Evolutionary conservation across 2,888 invertebrate species (phyloP), one percentile per base, ranked within the genome.

Genomic region (Diabrotica balteata): DNA sequence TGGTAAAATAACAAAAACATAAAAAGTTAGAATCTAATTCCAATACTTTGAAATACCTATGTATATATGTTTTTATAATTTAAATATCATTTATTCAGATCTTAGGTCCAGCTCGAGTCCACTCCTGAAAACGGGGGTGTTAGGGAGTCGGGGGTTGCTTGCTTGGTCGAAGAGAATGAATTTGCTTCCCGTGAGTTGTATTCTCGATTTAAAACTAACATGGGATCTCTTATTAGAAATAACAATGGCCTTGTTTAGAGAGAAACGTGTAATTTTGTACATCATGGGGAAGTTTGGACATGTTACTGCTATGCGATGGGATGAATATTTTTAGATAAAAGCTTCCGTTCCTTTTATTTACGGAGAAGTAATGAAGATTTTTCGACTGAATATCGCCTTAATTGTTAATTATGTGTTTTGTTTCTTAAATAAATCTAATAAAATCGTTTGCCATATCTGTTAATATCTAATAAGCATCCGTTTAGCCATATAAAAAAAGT

Each of bases 161-260:
- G 55, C 11, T 44, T 57, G 45, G 55, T 57, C 6, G 55, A 45
- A 58, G 64, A 64, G 52, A 59, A 64, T 58, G 63, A 66, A 69
- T 69, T 66, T 69, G 66, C 69, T 69, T 66, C 66, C 66, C 69
- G 69, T 69, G 69, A 66, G 67, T 61, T 70, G 68, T 63, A 63
- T 63, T 63, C 69, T 72, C 73, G 67, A 72, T 75, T 75, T 75
- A 73, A 75, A 73, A 75, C 72, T 72, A 75, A 75, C 75, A 72
- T 53, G 54, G 63, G 59, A 67, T 67, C 67, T 63, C 63, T 63
- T 67, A 63, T 58, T 59, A 63, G 67, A 54, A 67, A 63, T 63
- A 63, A 63, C 63, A 63, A 63, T 51, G 63, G 57, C 57, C 58
- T 57, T 57, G 63, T 63, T 63, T 63, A 63, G 63, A 46, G n/a